Base-by-base conservation (phyloP, 2,797 vertebrate species). In the Eulemur rubriventer region DNA sequence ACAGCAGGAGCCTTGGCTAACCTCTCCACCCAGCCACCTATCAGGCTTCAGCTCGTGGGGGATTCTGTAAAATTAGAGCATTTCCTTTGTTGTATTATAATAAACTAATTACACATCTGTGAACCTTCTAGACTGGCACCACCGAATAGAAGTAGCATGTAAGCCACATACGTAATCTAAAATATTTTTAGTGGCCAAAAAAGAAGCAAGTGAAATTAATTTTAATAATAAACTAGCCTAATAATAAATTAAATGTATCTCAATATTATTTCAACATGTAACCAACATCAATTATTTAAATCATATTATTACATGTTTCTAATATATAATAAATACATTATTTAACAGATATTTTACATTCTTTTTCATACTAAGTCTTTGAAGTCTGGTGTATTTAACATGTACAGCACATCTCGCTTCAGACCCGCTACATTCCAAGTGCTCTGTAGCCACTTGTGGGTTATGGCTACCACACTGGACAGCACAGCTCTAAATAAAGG, bases 341-440 rank as follows among this genome's bases (percentile, higher is more conserved):
- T n/a, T 70, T 82, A 38, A 24, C 67, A 87, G 59, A n/a, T 35
- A 52, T 59, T 46, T 87, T 10, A 3, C 6, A 33, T 61, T 57
- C 43, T 14, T 65, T 86, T 78, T 33, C 76, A 24, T 7, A 24
- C 2, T 3, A 85, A n/a, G 24, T 59, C 48, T 73, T 79, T 7
- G 26, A 67, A 16, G 9, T 35, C 46, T 1, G 1, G 2, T 13
- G 57, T 65, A 9, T 72, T 59, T 35, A 30, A 28, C 8, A 20
- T 0, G 2, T 10, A 30, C 9, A 2, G 11, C 46, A 16, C 1
- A 3, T 18, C 48, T 46, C 35, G 0, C 30, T 43, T 84, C 22
- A 13, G 41, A 55, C 9, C 4, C 24, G 28, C 22, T 33, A 8
- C 18, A 3, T n/a, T 48, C 57, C n/a, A 35, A 35, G 48, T 1